Evolutionary conservation across 2,797 vertebrate genomes (phyloP).

Genomic region (Labeo calbasu): DNA sequence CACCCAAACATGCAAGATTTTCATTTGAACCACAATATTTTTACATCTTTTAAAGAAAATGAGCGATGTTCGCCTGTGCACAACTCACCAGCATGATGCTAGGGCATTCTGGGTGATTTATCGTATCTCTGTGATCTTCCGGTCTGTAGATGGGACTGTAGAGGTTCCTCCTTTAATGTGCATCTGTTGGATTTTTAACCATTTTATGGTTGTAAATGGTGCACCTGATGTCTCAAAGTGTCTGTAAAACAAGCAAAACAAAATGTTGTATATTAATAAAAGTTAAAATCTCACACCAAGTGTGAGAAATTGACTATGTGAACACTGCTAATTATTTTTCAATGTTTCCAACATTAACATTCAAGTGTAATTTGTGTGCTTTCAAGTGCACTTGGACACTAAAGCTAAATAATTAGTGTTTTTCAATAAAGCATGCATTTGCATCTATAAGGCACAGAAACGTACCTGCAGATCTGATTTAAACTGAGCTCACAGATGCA

Average conservation of each 20-base stretch:
- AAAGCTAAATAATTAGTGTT: not conserved
- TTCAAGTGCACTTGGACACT: not conserved
- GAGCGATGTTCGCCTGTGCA: not conserved
- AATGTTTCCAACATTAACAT: not conserved
- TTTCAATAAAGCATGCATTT: not conserved
- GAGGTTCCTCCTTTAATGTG: not conserved
- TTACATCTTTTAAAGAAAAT: not conserved
- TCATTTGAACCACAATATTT: not conserved
- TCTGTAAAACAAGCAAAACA: not conserved
- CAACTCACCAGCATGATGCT: not conserved
- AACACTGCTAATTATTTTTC: not conserved
- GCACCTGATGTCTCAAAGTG: not conserved
- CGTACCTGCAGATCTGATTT: not conserved
- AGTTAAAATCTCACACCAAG: not conserved
- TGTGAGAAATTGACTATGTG: not conserved
- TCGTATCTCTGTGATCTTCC: not conserved
- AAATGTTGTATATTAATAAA: not conserved
- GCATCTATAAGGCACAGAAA: not conserved
- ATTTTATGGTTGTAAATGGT: not conserved
- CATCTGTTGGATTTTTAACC: not conserved
- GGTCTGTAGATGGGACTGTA: not conserved
- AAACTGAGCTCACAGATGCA: not conserved
- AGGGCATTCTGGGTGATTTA: not conserved
- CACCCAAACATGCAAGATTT: not conserved
- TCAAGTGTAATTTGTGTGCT: not conserved